These are phyloP conservation scores for Lasioglossum figueresi DNA, from an alignment of 2,888 invertebrate genomes.

Conservation along the genomic window DNA sequence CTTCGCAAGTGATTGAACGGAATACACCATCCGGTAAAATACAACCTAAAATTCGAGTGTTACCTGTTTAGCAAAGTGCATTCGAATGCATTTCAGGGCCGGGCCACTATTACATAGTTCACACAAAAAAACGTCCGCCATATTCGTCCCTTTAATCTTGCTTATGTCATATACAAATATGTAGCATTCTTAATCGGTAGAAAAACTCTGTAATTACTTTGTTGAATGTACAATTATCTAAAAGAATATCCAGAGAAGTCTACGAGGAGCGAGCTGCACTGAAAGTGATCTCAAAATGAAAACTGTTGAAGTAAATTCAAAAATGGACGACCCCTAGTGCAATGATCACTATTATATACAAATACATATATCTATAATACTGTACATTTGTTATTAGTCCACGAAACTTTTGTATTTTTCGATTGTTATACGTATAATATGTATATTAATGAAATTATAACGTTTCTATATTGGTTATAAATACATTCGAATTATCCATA, in stretches of 20 bases:
- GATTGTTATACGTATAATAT: neutral
- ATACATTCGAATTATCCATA: neutral
- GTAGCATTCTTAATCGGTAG: neutral
- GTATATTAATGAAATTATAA: neutral
- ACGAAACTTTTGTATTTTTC: neutral
- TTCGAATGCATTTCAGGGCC: neutral
- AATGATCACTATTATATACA: neutral
- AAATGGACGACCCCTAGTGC: neutral
- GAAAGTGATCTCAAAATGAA: neutral
- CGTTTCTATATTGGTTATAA: neutral
- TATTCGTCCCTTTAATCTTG: neutral
- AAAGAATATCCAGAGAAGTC: neutral
- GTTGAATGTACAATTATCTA: neutral
- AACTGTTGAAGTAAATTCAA: neutral
- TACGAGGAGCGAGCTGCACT: neutral
- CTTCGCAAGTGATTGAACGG: neutral
- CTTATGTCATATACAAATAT: neutral
- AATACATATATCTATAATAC: neutral
- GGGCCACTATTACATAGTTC: neutral
- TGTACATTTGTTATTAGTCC: neutral
- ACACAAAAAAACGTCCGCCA: neutral
- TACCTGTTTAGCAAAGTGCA: neutral
- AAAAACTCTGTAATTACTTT: neutral
- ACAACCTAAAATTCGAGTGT: neutral
- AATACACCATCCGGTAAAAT: neutral